These are phyloP conservation scores for Hapalemur alaotrensis DNA, from an alignment of 2,797 vertebrate genomes.

Conservation along the genomic window DNA sequence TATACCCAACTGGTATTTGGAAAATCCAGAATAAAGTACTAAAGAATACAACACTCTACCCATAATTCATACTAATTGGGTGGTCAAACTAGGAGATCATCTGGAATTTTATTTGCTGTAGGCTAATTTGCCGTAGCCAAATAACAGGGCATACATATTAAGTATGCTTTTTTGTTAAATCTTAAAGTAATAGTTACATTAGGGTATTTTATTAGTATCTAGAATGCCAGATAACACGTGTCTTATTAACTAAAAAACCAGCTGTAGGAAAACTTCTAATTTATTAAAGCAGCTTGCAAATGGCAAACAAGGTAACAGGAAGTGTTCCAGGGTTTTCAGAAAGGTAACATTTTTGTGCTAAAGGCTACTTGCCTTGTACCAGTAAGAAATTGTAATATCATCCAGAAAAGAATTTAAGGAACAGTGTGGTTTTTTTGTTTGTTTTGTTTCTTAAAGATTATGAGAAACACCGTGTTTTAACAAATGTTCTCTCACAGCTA, in stretches of 20 bases:
- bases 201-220: background rate
- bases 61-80: background rate
- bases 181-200: background rate
- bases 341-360: conserved; percentile 1
- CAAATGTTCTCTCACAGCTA: background rate
- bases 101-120: background rate
- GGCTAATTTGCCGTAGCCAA: background rate
- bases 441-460: background rate
- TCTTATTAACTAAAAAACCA: conserved; percentile 37
- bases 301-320: background rate
- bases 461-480: background rate
- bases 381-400: background rate
- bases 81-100: background rate
- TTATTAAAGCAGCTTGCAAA: conserved; percentile 20
- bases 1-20: background rate
- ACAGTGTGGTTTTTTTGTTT: background rate
- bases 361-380: background rate
- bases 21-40: background rate
- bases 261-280: background rate
- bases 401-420: background rate
- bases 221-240: background rate
- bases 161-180: background rate
- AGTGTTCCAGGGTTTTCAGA: background rate
- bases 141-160: background rate
- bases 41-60: background rate